Percentiles rank a stretch among this genome's conserved stretches.
phyloP scores from a whole-genome alignment of 2,888 invertebrate genomes.

The Melieria crassipennis region DNA sequence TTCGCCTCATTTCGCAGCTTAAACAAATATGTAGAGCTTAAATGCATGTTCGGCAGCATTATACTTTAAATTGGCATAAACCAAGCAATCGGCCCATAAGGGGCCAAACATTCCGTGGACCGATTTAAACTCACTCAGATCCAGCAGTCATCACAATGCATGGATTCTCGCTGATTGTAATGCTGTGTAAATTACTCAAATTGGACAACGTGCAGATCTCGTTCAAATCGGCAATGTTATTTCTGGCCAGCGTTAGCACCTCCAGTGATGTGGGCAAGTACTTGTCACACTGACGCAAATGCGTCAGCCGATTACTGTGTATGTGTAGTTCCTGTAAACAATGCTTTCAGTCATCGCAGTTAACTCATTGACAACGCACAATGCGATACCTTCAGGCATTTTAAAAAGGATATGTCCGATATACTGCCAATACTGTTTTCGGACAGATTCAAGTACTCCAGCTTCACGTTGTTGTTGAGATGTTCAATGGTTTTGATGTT shows the following conservation, averaged over 20 bases:
- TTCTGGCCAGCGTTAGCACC: conserved; percentile 81
- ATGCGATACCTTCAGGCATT: conserved; percentile 77
- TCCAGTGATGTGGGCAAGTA: conserved; percentile 81
- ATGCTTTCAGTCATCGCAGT: not conserved
- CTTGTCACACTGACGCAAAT: conserved; percentile 83
- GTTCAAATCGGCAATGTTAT: conserved; percentile 85
- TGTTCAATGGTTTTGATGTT: conserved; percentile 94
- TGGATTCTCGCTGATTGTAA: conserved; percentile 88
- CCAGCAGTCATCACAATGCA: conserved; percentile 83
- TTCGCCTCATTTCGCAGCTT: too few species aligned
- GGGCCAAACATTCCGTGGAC: too few species aligned
- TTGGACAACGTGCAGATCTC: conserved; percentile 85
- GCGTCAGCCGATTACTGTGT: conserved; percentile 86
- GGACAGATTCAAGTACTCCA: conserved; percentile 87
- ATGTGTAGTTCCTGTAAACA: conserved; percentile 79
- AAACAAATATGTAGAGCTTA: too few species aligned
- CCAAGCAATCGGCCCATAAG: too few species aligned
- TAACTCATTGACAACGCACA: too few species aligned
- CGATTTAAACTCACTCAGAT: conserved; percentile 71
- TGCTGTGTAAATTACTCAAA: conserved; percentile 78
- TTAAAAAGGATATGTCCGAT: conserved; percentile 84
- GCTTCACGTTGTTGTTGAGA: conserved; percentile 80
- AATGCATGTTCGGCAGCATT: too few species aligned
- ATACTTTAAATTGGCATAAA: too few species aligned
- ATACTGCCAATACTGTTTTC: conserved; percentile 88